Conservation (phyloP, 1,140 invertebrate species). For the Acromyrmex echinatior region DNA sequence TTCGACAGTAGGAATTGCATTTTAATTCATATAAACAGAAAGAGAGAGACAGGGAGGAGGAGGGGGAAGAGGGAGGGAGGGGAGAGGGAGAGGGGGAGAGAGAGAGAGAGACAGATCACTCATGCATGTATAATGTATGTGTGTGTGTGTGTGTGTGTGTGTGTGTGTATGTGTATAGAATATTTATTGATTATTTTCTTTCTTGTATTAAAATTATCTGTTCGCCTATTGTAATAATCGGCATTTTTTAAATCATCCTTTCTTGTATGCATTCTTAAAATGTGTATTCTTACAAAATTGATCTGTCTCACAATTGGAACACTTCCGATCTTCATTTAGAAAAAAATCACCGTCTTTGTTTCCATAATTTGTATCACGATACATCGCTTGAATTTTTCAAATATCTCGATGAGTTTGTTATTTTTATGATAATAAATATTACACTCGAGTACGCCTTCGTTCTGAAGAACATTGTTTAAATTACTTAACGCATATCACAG, state of each 20-base stretch:
- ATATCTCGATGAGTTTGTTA: slow-evolving; percentile 47
- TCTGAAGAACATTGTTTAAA: slow-evolving; percentile 77
- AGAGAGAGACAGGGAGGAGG: neutral
- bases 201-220: slow-evolving; percentile 2
- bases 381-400: slow-evolving; percentile 15
- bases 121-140: neutral
- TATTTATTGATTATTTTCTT: neutral
- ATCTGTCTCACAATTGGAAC: slow-evolving; percentile 10
- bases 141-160: neutral
- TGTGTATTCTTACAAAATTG: slow-evolving; percentile 12
- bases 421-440: slow-evolving; percentile 74
- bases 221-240: slow-evolving; percentile 20
- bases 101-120: neutral
- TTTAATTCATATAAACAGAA: slow-evolving; percentile 14
- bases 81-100: too few species aligned
- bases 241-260: neutral
- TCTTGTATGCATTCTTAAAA: neutral
- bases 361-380: slow-evolving; percentile 19
- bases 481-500: slow-evolving; percentile 86
- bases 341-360: slow-evolving; percentile 14
- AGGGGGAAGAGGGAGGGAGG: too few species aligned
- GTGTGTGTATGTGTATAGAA: neutral
- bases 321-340: slow-evolving; percentile 13
- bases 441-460: slow-evolving; percentile 73
- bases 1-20: slow-evolving; percentile 8